A percentile compares a stretch with the other conserved stretches of the same genome.
These are phyloP conservation scores for Caerostris darwini DNA, from an alignment of 1,140 invertebrate genomes.

Conservation along the genomic window DNA sequence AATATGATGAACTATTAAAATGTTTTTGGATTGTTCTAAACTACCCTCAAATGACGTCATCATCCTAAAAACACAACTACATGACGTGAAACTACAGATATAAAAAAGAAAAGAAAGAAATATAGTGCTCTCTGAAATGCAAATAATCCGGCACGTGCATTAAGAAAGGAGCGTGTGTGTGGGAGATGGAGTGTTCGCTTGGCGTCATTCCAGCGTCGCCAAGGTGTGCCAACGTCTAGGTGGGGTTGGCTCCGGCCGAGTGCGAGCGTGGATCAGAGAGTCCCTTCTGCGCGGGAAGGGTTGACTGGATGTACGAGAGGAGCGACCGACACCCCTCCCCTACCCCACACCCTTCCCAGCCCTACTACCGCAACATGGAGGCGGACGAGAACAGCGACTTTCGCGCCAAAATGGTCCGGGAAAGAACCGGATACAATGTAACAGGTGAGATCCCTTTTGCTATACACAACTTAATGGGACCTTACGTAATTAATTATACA, in stretches of 20 bases:
- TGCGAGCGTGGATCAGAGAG: background rate
- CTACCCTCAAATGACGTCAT: too few species aligned
- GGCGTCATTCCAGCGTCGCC: background rate
- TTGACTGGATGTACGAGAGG: slow-evolving; percentile 60
- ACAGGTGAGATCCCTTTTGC: slow-evolving; percentile 14
- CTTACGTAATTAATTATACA: background rate
- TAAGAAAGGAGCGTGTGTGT: too few species aligned
- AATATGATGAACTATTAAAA: too few species aligned
- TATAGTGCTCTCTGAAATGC: too few species aligned
- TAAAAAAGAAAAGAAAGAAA: too few species aligned
- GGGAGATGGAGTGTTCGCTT: background rate
- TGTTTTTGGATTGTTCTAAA: too few species aligned
- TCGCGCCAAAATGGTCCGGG: slow-evolving; percentile 30
- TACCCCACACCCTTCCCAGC: slow-evolving; percentile 26
- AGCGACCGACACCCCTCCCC: slow-evolving; percentile 57
- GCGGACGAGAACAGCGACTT: slow-evolving; percentile 50
- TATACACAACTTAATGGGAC: background rate
- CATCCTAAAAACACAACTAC: too few species aligned
- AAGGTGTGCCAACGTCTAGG: background rate
- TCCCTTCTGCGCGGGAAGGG: background rate
- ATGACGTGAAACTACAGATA: too few species aligned
- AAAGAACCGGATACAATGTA: slow-evolving; percentile 71
- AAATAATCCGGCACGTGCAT: too few species aligned
- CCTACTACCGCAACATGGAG: slow-evolving; percentile 49
- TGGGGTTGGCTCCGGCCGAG: too few species aligned